A percentile compares a stretch with the other conserved stretches of the same genome.
These are phyloP conservation scores for Microchrysa polita DNA, from an alignment of 2,888 invertebrate species.

Conservation along the genomic window DNA sequence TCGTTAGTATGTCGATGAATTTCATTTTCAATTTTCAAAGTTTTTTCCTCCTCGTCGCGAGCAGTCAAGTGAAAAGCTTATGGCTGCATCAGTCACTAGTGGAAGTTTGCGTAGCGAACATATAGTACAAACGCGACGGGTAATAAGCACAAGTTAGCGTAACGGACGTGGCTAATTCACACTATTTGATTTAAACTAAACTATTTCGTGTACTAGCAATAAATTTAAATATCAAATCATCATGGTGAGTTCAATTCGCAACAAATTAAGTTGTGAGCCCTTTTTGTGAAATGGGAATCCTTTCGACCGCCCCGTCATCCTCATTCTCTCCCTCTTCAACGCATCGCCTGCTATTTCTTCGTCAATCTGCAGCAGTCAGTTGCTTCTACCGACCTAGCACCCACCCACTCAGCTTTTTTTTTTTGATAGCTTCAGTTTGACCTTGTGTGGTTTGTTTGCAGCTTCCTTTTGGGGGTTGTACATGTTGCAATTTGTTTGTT, in stretches of 20 bases:
- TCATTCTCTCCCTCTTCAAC: not conserved
- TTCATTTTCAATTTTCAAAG: not conserved
- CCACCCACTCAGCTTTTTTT: not conserved
- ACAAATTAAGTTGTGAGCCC: too few relatives aligned
- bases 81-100: conserved; percentile 14
- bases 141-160: not conserved
- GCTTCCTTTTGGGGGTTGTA: too few relatives aligned
- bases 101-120: conserved; percentile 15
- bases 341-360: not conserved
- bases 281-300: not conserved
- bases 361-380: not conserved
- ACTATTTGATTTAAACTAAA: not conserved
- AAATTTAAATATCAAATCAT: conserved; percentile 24
- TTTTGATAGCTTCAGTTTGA: not conserved
- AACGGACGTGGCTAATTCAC: not conserved
- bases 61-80: not conserved
- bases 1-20: not conserved
- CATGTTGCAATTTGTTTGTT: too few relatives aligned
- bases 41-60: not conserved
- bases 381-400: too few relatives aligned
- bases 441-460: not conserved
- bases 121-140: not conserved
- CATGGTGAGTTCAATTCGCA: conserved; percentile 12
- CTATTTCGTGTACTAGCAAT: conserved; percentile 5
- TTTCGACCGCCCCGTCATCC: not conserved